Evolutionary conservation across 2,113 vertebrate genomes (phyloP).

Genomic region (Oenanthe melanoleuca): DNA sequence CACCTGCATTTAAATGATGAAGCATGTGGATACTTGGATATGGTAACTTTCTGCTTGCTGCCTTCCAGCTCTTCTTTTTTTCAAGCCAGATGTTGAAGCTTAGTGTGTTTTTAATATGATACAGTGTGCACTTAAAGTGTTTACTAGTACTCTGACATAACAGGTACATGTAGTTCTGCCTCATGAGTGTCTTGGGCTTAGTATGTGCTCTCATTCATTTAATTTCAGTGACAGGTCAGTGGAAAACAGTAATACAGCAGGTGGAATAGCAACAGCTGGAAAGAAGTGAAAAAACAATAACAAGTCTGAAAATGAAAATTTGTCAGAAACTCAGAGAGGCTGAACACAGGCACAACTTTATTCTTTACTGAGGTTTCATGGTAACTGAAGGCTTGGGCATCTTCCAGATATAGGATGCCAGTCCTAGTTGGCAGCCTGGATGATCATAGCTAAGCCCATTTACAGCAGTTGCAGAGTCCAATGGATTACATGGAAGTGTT

Average conservation of each 20-base stretch:
- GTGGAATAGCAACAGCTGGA: neutral
- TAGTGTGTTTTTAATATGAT: neutral
- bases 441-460: neutral
- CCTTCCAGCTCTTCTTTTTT: neutral
- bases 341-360: neutral
- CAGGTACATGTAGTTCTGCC: neutral
- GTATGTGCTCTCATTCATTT: neutral
- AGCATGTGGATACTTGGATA: neutral
- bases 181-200: neutral
- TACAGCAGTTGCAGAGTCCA: constrained; percentile 34
- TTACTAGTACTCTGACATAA: neutral
- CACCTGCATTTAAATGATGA: neutral
- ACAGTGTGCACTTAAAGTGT: neutral
- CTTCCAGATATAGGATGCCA: neutral
- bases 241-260: neutral
- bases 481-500: constrained; percentile 46
- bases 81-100: constrained; percentile 6
- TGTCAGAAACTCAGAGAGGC: neutral
- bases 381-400: neutral
- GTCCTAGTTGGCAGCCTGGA: neutral
- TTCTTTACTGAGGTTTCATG: neutral
- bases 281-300: constrained; percentile 25
- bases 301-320: neutral
- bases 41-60: neutral
- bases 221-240: neutral